Base-by-base conservation (phyloP, 1,140 invertebrate genomes). In the Heliconius nattereri region DNA sequence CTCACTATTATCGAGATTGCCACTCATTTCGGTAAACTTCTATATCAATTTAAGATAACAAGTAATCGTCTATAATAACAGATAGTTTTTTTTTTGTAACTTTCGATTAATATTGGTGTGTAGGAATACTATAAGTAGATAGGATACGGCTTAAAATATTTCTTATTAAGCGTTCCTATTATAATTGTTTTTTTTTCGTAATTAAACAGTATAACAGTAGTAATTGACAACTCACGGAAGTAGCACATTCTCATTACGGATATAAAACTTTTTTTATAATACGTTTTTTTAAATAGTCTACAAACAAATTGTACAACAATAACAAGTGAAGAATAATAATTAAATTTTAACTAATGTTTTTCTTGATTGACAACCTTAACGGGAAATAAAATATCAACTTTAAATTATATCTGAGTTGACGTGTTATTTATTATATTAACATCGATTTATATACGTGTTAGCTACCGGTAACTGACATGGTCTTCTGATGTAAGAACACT, bases 401-500 rank as follows among this genome's bases (percentile, higher is more conserved):
- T 19, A 19, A 19, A 52, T 52, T 52, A 52, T 52, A 52, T 19
- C 1, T 6, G 16, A 52, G 19, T 19, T 19, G 49, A 52, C 49
- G 49, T 2, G 49, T 20, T 20, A 52, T 52, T 52, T 52, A n/a
- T 54, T 60, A 26, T 60, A 23, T 45, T 45, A 11, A 16, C 23
- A 66, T 26, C 29, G n/a, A 80, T 73, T 80, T 71, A 84, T 79
- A 82, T 81, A 74, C 80, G 71, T 71, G 78, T 80, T 72, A 60
- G 75, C 73, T 78, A 79, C 79, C 76, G 60, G 81, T 74, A 73
- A 76, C 76, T 35, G 71, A 79, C 73, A 78, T 75, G 76, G 76
- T 52, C 73, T 79, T 75, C 78, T 83, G 79, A 81, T 83, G 78
- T 81, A 83, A 82, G 54, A 54, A 57, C 60, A 73, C 75, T 81